Percentiles rank a stretch among this genome's conserved stretches.
These are phyloP conservation scores for Vimba vimba DNA, from an alignment of 2,113 vertebrate species.

Conservation along the genomic window DNA sequence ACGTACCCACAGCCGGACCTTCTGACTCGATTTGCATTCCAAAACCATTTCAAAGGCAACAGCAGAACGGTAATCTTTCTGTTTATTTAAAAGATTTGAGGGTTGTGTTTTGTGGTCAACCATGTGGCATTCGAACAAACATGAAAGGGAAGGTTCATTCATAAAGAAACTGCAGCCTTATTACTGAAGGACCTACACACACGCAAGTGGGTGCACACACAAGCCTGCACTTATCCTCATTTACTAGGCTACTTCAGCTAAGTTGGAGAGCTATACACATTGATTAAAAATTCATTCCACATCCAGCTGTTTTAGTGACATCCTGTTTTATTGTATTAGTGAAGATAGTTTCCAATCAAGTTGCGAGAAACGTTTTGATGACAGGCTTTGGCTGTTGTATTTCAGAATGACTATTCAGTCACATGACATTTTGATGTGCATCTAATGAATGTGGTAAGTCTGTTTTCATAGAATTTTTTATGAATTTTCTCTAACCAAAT, in stretches of 20 bases:
- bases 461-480: not conserved
- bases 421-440: not conserved
- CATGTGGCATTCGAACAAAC: constrained; percentile 68
- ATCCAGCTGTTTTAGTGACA: constrained; percentile 27
- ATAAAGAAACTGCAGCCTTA: constrained; percentile 60
- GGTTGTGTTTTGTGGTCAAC: constrained; percentile 71
- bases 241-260: constrained; percentile 25
- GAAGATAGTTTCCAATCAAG: not conserved
- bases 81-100: constrained; percentile 76
- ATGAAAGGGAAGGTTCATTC: constrained; percentile 72
- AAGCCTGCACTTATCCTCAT: constrained; percentile 31
- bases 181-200: constrained; percentile 49
- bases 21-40: constrained; percentile 61
- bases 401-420: not conserved
- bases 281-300: constrained; percentile 25
- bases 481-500: not conserved
- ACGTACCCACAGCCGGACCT: constrained; percentile 49
- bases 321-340: constrained; percentile 10
- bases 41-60: constrained; percentile 65
- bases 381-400: not conserved
- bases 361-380: not conserved
- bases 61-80: constrained; percentile 59
- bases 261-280: constrained; percentile 27
- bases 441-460: not conserved
- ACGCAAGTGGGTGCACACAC: constrained; percentile 29